Base-by-base conservation (phyloP, 2,113 vertebrate species). In the Andinoacara biseriatus region DNA sequence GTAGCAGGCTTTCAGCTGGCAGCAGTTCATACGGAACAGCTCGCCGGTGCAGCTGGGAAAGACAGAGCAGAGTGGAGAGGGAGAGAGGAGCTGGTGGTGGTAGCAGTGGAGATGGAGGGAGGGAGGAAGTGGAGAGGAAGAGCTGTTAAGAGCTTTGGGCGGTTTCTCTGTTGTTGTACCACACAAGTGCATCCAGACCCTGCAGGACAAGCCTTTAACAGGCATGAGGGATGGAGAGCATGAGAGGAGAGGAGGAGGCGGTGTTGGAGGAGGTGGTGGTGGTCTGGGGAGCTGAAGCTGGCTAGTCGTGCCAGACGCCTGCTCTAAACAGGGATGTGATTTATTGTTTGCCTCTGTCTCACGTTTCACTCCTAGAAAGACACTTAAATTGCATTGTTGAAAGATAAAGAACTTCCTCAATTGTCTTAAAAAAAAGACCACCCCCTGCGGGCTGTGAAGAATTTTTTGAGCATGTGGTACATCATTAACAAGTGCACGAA, bases 111-210 rank as follows among this genome's bases (percentile, higher is more conserved):
- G 91, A 90, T 86, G 81, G 89, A 89, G 90, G 91, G 89, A 90
- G 92, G 89, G 93, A 92, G 92, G 91, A 91, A 91, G 88, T 90
- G 91, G 81, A 91, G 89, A 92, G 94, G 95, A 93, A 93, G 90
- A 93, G 94, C 93, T 93, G 93, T 92, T 92, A 93, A 95, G 92
- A 94, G 94, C 95, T 96, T 90, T 93, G 95, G 95, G 94, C 95
- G 90, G 92, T 96, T 95, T 92, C 92, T 95, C 92, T 95, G 95
- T 95, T 96, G 95, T 95, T 95, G 92, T 94, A 95, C 94, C 94
- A 95, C 95, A 95, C 95, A 95, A 95, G 94, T 95, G 93, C 92
- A 92, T 95, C 95, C 94, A 95, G 93, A 87, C 95, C 95, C 95
- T 95, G 93, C 93, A 94, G 95, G 94, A 95, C 93, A 89, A 94